Percentiles rank a stretch among this genome's conserved stretches.
phyloP scores from a whole-genome alignment of 2,888 invertebrate species.

The Chouioia cunea region DNA sequence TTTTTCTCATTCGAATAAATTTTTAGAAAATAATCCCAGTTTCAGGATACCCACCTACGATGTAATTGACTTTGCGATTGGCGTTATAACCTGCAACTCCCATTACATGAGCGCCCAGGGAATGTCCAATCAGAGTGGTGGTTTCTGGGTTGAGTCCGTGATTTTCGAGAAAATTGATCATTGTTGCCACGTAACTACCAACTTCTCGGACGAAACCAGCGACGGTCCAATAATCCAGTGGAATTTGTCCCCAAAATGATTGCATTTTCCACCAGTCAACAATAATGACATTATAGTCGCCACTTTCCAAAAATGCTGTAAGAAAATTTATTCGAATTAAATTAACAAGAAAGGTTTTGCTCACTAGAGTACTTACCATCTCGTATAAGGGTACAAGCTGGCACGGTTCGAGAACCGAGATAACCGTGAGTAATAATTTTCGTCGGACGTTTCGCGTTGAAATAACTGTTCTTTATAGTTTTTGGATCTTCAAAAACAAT shows the following conservation, averaged over 20 bases:
- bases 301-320: constrained; percentile 54
- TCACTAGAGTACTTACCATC: constrained; percentile 53
- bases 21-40: background rate
- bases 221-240: constrained; percentile 44
- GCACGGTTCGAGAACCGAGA: constrained; percentile 49
- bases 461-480: constrained; percentile 50
- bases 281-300: constrained; percentile 58
- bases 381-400: constrained; percentile 52
- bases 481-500: constrained; percentile 50
- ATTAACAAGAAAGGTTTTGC: background rate
- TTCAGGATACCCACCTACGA: constrained; percentile 54
- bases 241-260: constrained; percentile 41
- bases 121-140: constrained; percentile 57
- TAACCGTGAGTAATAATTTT: constrained; percentile 61
- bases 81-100: constrained; percentile 54
- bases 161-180: constrained; percentile 56
- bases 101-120: constrained; percentile 60
- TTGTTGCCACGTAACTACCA: constrained; percentile 48
- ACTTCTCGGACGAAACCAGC: constrained; percentile 49
- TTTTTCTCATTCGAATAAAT: background rate
- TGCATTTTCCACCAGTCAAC: constrained; percentile 58
- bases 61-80: constrained; percentile 46
- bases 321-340: background rate
- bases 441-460: constrained; percentile 55
- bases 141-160: constrained; percentile 50